A percentile compares a stretch with the other conserved stretches of the same genome.
Evolutionary conservation across 37 sponge, comb jelly and placozoan species (phyloP).

Genomic region (Cliona cf. orientalis): DNA sequence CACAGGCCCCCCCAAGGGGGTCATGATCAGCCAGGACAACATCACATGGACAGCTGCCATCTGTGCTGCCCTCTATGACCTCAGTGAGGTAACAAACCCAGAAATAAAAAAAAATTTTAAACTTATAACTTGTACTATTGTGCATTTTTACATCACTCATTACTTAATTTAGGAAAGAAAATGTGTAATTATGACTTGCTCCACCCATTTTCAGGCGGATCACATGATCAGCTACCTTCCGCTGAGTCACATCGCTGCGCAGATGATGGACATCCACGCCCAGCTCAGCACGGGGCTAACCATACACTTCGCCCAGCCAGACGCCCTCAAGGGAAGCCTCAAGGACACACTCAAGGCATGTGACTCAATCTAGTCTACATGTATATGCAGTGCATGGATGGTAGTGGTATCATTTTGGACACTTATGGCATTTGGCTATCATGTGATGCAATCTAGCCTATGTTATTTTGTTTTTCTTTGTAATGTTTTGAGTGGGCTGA

Average conservation of each 20-base stretch:
- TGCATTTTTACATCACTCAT: not conserved
- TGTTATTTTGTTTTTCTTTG: too few relatives aligned
- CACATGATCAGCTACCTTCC: conserved; percentile 90
- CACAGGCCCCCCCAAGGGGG: conserved; percentile 92
- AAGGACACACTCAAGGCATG: conserved; percentile 81
- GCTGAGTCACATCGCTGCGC: conserved; percentile 92
- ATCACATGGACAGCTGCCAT: conserved; percentile 87
- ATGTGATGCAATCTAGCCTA: too few relatives aligned
- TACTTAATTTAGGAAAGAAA: not conserved
- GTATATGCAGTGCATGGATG: not conserved
- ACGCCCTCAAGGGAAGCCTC: conserved; percentile 94
- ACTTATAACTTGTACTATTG: not conserved
- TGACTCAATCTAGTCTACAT: not conserved
- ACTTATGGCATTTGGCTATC: not conserved
- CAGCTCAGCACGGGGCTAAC: conserved; percentile 75
- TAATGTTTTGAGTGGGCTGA: too few relatives aligned
- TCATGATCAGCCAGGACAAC: conserved; percentile 96
- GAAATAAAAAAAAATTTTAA: not conserved
- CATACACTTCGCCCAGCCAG: conserved; percentile 94
- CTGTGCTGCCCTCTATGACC: conserved; percentile 50
- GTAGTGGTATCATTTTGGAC: not conserved
- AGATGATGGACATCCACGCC: conserved; percentile 82
- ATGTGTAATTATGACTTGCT: not conserved
- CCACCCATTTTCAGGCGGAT: conserved; percentile 45
- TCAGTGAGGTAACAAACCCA: not conserved